Evolutionary conservation across 2,888 invertebrate species (phyloP), one percentile per base, ranked within the genome.

Genomic region (Scaptomyza caliginosa): DNA sequence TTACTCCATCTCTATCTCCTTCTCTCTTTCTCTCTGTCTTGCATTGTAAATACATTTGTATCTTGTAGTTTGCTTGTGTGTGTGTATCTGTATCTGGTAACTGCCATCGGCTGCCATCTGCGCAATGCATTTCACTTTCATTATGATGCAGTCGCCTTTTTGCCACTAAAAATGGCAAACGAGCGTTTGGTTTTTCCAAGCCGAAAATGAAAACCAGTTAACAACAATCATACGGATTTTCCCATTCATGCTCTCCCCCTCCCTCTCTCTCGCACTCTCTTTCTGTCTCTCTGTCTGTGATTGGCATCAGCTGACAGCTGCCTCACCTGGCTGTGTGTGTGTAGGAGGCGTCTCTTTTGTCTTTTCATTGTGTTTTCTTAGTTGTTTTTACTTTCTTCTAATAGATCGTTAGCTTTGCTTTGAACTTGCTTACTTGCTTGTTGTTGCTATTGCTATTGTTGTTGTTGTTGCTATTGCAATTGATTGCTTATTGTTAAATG

Each of bases 101-200:
- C 77, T 84, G 84, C 67, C 78, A 80, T 66, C 74, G 81, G 77
- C 67, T 52, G 80, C 80, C 77, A 82, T 72, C 85, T 78, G 75
- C 77, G 88, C 88, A 86, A 88, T 88, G 86, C 87, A 86, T 88
- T 88, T 88, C 88, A 88, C 88, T 88, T 88, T 88, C 88, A 84
- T 88, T 88, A 88, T 88, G 88, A 88, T 88, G 88, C 88, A 88
- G 88, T 88, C 83, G 81, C 76, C 71, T 86, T 86, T 84, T 80
- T 84, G 84, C 79, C 77, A 81, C 81, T 85, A 83, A 86, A 86
- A 86, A 83, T 80, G 83, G 86, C 86, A 77, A 77, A 77, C 83
- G 74, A 81, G 79, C 82, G 71, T 57, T 49, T 73, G 81, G 85
- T 85, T 81, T 81, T 81, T 81, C 81, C 81, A 85, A 81, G 79